phyloP scores from a whole-genome alignment of 2,888 invertebrate species.

The Drosophila meridiana region DNA sequence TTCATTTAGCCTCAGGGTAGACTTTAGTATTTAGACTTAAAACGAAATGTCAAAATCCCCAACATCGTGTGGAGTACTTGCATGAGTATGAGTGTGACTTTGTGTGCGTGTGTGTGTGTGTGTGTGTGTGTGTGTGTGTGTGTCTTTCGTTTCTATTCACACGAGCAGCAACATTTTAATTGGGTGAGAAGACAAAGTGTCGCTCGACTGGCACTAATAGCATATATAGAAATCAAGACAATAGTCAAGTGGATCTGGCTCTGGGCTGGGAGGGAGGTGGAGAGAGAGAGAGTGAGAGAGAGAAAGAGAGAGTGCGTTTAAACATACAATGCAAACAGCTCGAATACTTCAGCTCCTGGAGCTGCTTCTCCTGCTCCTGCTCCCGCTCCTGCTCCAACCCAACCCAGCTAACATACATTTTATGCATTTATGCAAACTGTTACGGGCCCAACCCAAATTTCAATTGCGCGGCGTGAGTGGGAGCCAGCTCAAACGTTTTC shows the following conservation, averaged over 20 bases:
- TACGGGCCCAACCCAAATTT: conserved; percentile 24
- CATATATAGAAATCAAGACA: conserved; percentile 65
- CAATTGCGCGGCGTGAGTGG: conserved; percentile 24
- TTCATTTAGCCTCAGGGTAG: conserved; percentile 49
- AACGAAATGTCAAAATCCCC: conserved; percentile 41
- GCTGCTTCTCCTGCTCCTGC: neutral
- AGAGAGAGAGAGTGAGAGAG: conserved; percentile 12
- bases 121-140: neutral
- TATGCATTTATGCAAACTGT: conserved; percentile 75
- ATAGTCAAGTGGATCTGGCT: conserved; percentile 55
- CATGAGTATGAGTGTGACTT: neutral
- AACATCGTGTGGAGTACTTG: conserved; percentile 47
- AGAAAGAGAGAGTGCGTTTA: conserved; percentile 41
- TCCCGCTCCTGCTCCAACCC: neutral
- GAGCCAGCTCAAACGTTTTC: conserved; percentile 38
- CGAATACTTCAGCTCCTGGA: conserved; percentile 43
- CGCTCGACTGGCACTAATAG: conserved; percentile 73
- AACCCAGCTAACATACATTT: conserved; percentile 46
- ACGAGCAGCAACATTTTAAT: conserved; percentile 64
- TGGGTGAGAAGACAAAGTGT: conserved; percentile 74
- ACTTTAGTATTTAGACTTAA: conserved; percentile 47
- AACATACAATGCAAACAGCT: conserved; percentile 62
- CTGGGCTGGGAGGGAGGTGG: conserved; percentile 20
- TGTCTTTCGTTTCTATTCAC: conserved; percentile 25
- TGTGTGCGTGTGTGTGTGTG: neutral